Base-by-base conservation (phyloP, 2,797 vertebrate species). In the Acestrorhynchus altus region DNA sequence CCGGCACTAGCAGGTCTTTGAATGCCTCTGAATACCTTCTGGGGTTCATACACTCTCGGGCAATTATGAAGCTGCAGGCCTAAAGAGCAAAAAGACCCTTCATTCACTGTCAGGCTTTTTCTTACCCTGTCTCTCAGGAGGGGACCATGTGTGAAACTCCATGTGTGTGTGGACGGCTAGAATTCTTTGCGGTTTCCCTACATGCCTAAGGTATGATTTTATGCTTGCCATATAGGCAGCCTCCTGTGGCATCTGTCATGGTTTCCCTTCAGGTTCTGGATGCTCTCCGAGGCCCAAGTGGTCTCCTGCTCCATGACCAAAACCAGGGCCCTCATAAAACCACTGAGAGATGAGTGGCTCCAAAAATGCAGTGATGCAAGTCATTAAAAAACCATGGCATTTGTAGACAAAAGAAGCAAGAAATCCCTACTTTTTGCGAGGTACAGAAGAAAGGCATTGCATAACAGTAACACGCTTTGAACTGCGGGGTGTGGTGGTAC, bases 391-490 rank as follows among this genome's bases (percentile, higher is more conserved):
- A 16, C 42, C 26, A 35, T 16, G n/a, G 39, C 61, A 63, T 77
- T 74, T 51, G 16, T 1, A 51, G 49, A 51, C 5, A 20, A 60
- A 60, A 60, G 57, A 31, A 35, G 57, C 57, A 60, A 18, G 15
- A 60, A 13, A 35, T 60, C 24, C 4, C 1, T 35, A n/a, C 1
- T 31, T 35, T 13, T 77, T 79, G 64, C 11, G 18, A 72, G 59
- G 56, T 72, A 73, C 72, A 68, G 44, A 78, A 80, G 60, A 69
- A 71, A 52, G 52, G 31, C 52, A 57, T 81, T 86, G 78, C 47
- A 26, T 80, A 83, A 86, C 68, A 46, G 67, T 80, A 83, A 86
- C 68, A 46, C 57, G 42, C 72, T 78, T 78, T 68, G 77, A 70
- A 72, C 81, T 18, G 20, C 8, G 4, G 69, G 72, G 31, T 75